Conservation (phyloP, 2,888 invertebrate species). For the Acrocyrtus sp. region DNA sequence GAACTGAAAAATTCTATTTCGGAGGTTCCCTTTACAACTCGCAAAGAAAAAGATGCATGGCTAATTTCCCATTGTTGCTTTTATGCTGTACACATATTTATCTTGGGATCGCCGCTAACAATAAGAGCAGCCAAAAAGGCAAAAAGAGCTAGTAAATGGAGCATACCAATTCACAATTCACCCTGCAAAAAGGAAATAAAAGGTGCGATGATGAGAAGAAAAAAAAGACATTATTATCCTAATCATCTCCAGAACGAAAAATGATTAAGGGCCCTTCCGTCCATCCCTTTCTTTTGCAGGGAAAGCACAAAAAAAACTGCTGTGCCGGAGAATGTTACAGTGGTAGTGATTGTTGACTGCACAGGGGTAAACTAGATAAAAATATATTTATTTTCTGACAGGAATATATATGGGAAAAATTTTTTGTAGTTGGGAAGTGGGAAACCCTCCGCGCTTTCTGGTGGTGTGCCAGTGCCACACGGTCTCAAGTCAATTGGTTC, state of each 20-base stretch:
- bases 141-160: conserved; percentile 35
- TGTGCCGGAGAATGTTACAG: no score
- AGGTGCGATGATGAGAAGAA: conserved; percentile 8
- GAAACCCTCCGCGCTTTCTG: no score
- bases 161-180: no score
- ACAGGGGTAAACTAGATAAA: no score
- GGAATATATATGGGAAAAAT: no score
- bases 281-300: conserved; percentile 8
- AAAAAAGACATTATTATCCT: conserved; percentile 6
- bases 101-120: conserved; percentile 1
- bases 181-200: conserved; percentile 9
- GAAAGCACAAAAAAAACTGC: not conserved
- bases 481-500: conserved; percentile 56
- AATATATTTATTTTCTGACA: no score
- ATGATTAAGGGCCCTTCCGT: conserved; percentile 20
- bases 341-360: no score
- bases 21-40: no score
- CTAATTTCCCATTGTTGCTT: conserved; percentile 25
- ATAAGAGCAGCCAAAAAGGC: conserved; percentile 33
- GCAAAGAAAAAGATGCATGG: conserved; percentile 17
- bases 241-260: conserved; percentile 11
- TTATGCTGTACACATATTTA: not conserved
- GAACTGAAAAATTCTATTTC: no score
- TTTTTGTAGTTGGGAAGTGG: no score
- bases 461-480: conserved; percentile 45